Percentiles rank a stretch among this genome's conserved stretches.
phyloP scores from a whole-genome alignment of 2,113 vertebrate species.

The Prietella phreatophila region DNA sequence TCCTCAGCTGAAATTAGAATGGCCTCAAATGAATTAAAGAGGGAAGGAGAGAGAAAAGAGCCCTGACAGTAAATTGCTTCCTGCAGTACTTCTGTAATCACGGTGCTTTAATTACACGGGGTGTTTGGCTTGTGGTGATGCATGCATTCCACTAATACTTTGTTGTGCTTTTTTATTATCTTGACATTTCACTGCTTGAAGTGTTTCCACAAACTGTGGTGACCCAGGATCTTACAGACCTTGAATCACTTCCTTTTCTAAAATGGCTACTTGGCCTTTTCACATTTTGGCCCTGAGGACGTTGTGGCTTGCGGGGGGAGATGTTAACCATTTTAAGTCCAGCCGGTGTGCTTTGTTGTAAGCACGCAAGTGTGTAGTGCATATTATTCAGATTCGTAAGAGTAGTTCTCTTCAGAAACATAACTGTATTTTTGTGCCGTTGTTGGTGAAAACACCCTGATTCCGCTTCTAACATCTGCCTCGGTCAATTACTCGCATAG shows the following conservation, averaged over 20 bases:
- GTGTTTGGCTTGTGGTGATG: constrained; percentile 55
- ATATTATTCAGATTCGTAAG: neutral
- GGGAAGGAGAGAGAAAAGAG: constrained; percentile 28
- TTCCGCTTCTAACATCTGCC: constrained; percentile 49
- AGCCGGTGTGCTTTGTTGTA: neutral
- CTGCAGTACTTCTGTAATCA: constrained; percentile 56
- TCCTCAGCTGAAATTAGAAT: constrained; percentile 33
- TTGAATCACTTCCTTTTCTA: constrained; percentile 49
- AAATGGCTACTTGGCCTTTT: constrained; percentile 50
- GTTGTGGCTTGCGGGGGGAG: constrained; percentile 24
- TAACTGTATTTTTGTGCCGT: neutral
- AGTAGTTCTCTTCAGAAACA: neutral
- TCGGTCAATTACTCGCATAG: constrained; percentile 45
- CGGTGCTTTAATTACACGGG: constrained; percentile 56
- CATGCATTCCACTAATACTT: constrained; percentile 53
- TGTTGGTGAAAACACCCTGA: constrained; percentile 21
- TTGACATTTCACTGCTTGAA: constrained; percentile 56
- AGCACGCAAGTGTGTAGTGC: neutral
- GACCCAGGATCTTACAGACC: constrained; percentile 52
- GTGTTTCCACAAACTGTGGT: constrained; percentile 57
- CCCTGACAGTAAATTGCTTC: constrained; percentile 52
- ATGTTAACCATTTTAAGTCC: neutral
- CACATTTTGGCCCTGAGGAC: constrained; percentile 22
- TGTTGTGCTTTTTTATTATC: constrained; percentile 50
- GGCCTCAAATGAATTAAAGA: constrained; percentile 31